A percentile compares a stretch with the other conserved stretches of the same genome.
These are phyloP conservation scores for Lasiommata megera DNA, from an alignment of 2,888 invertebrate species.

Conservation along the genomic window DNA sequence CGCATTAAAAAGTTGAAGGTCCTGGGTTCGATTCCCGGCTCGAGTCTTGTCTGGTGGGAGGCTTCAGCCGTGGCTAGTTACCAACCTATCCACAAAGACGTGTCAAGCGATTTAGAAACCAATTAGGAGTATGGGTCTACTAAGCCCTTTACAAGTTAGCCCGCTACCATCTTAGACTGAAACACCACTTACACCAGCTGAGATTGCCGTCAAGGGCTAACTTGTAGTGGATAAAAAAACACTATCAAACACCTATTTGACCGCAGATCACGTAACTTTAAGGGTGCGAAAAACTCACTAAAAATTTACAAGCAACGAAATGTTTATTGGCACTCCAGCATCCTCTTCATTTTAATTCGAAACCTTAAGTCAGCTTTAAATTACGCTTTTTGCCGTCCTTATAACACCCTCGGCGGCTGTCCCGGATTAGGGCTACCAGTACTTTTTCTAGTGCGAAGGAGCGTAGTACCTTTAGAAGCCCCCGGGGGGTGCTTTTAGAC, in stretches of 20 bases:
- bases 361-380: conserved; percentile 79
- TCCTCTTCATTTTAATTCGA: conserved; percentile 77
- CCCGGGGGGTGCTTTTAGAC: conserved; percentile 80
- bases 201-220: too few species aligned
- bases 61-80: too few species aligned
- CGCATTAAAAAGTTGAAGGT: too few species aligned
- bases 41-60: too few species aligned
- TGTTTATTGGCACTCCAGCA: conserved; percentile 25
- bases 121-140: too few species aligned
- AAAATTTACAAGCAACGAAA: conserved; percentile 24
- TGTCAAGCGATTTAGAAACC: too few species aligned
- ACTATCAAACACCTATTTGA: neutral
- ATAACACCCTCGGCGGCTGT: conserved; percentile 72
- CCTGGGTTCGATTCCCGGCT: too few species aligned
- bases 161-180: too few species aligned
- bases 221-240: too few species aligned
- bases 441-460: conserved; percentile 77
- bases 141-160: too few species aligned
- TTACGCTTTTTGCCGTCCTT: conserved; percentile 77
- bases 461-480: conserved; percentile 75
- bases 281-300: conserved; percentile 2
- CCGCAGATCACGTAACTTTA: conserved; percentile 6
- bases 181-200: too few species aligned
- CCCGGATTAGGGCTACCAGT: conserved; percentile 69
- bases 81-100: too few species aligned